These are phyloP conservation scores for Anisognathus igniventris DNA, from an alignment of 2,797 vertebrate genomes.

Conservation along the genomic window DNA sequence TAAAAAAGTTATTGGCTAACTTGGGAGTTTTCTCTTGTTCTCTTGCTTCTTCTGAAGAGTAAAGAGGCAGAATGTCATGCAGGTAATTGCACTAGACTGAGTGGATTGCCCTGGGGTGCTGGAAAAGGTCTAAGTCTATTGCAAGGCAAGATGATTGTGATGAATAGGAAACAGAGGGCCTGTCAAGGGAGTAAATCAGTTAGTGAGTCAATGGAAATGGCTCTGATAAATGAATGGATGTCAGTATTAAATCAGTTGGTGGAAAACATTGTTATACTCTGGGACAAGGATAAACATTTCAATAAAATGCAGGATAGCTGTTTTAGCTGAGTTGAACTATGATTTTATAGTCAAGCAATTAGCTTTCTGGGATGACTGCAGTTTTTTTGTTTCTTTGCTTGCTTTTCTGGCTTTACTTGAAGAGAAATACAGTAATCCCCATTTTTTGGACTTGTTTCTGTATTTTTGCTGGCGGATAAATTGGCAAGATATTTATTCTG, in stretches of 20 bases:
- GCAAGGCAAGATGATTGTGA: conserved; percentile 50
- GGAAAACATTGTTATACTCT: conserved; percentile 14
- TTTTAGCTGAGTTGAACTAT: neutral
- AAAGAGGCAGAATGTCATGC: conserved; percentile 20
- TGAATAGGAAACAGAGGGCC: conserved; percentile 53
- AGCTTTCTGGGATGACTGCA: neutral
- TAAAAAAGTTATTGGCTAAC: neutral
- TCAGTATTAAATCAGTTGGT: conserved; percentile 35
- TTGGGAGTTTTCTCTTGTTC: neutral
- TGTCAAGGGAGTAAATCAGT: conserved; percentile 45
- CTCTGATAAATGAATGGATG: conserved; percentile 46
- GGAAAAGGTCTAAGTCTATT: conserved; percentile 54
- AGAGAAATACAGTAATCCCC: neutral
- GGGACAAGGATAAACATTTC: conserved; percentile 27
- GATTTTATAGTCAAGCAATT: neutral
- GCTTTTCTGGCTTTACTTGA: neutral
- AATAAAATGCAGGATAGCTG: conserved; percentile 22
- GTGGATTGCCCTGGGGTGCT: conserved; percentile 41
- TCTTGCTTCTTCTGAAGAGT: conserved; percentile 14
- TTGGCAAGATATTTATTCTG: neutral
- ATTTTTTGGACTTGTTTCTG: neutral
- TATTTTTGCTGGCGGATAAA: neutral
- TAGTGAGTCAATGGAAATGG: conserved; percentile 42
- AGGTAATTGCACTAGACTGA: conserved; percentile 55
- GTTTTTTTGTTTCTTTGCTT: neutral